phyloP scores from a whole-genome alignment of 2,113 vertebrate genomes.

The Corydoras maculifer region DNA sequence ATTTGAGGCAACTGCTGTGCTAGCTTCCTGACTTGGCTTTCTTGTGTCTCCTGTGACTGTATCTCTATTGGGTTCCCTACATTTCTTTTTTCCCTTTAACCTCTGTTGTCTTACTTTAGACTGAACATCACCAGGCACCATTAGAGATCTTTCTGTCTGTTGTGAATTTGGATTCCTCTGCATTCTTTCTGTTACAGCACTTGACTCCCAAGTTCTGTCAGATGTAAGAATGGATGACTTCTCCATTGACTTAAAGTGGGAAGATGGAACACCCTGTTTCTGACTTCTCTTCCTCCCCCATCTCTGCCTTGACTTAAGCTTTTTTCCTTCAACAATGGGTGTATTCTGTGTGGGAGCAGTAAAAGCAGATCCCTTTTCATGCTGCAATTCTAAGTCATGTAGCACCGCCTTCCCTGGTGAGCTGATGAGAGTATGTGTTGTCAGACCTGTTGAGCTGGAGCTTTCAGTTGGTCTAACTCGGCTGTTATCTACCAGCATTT shows the following conservation, averaged over 20 bases:
- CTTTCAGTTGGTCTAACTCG: conserved; percentile 22
- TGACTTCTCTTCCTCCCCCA: conserved; percentile 43
- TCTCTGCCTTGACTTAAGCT: conserved; percentile 41
- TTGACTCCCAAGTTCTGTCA: neutral
- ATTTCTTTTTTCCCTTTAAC: conserved; percentile 40
- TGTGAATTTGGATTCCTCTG: conserved; percentile 19
- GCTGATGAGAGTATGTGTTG: conserved; percentile 19
- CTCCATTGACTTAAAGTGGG: conserved; percentile 27
- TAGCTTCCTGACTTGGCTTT: conserved; percentile 15
- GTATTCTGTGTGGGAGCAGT: conserved; percentile 15
- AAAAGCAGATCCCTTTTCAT: conserved; percentile 33
- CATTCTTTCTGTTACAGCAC: neutral
- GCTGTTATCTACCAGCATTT: conserved; percentile 18
- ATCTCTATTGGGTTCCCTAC: neutral
- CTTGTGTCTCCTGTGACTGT: neutral
- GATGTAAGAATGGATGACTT: neutral
- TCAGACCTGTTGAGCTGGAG: conserved; percentile 24
- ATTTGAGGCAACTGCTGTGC: neutral
- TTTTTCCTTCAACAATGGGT: conserved; percentile 46
- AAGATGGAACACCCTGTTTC: conserved; percentile 38
- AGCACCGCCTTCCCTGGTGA: neutral
- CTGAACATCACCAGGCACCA: conserved; percentile 5
- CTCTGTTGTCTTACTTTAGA: conserved; percentile 26
- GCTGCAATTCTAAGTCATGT: conserved; percentile 22
- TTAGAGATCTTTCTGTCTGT: conserved; percentile 33